Base-by-base conservation (phyloP, 1,140 invertebrate species). In the Maniola jurtina region DNA sequence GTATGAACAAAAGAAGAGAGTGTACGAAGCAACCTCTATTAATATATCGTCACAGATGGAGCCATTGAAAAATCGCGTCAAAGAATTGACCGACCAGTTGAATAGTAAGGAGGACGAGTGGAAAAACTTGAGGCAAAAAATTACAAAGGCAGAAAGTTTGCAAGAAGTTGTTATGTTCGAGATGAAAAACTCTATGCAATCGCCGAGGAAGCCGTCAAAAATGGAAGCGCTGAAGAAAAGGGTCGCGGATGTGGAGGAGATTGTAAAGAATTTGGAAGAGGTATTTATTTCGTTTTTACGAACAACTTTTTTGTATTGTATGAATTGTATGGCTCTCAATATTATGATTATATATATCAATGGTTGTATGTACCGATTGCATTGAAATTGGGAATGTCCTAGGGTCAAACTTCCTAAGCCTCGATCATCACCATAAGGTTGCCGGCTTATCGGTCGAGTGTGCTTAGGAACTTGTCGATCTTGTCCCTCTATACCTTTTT, bases 41-140 rank as follows among this genome's bases (percentile, higher is more conserved):
- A 91, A 91, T 73, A 88, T 92, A 68, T 86, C 88, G 13, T 91
- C 91, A 5, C 90, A 92, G 82, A 89, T 91, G 89, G 90, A 92
- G 67, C 91, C 91, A 6, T 70, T 92, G 25, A 91, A 88, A 68
- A 83, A 79, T 60, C 79, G 88, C 80, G 85, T 91, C 33, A 87
- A 84, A 69, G 82, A 84, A 45, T 76, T 91, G 64, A 83, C 81
- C 56, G 83, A 91, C 71, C 80, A 84, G 63, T 72, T 92, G 62
- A 90, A 89, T 71, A 78, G 68, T 61, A 90, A 91, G 64, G 91
- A 92, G 73, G 85, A 89, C 14, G 90, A 92, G 83, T 92, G 91
- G 91, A 92, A 92, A 83, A 90, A 84, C 65, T 80, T 92, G 68
- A 75, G 84, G 48, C 90, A 92, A 76, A 89, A 89, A 75, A 92